These are phyloP conservation scores for Indri indri DNA, from an alignment of 2,113 vertebrate genomes.

Conservation along the genomic window DNA sequence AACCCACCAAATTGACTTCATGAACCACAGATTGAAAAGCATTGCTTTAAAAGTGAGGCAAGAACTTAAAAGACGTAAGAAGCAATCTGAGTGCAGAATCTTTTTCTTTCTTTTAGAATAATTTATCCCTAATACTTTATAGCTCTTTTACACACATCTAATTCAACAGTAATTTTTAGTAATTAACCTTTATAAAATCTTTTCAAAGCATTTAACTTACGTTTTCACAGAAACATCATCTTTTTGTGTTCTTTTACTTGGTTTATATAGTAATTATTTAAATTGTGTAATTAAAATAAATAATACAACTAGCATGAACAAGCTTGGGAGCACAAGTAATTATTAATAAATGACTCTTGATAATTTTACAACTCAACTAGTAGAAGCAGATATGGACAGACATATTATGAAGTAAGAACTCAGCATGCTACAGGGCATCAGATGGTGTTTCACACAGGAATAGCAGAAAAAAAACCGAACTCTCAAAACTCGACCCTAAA, in stretches of 20 bases:
- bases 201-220: slow-evolving; percentile 26
- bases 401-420: no score
- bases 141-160: background rate
- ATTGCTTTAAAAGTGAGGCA: background rate
- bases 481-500: no score
- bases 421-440: background rate
- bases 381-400: background rate
- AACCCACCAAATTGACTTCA: background rate
- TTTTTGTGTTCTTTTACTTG: background rate
- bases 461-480: background rate
- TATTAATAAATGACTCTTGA: background rate
- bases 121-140: background rate
- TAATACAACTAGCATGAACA: background rate
- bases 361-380: background rate
- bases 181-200: background rate
- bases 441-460: background rate
- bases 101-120: background rate
- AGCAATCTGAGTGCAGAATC: background rate
- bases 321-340: background rate
- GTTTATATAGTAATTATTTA: background rate
- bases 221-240: slow-evolving; percentile 24
- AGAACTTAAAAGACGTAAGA: background rate
- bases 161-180: slow-evolving; percentile 5
- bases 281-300: background rate
- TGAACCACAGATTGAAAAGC: background rate